Evolutionary conservation across 2,113 vertebrate species (phyloP).

Genomic region (Rhombomys opimus): DNA sequence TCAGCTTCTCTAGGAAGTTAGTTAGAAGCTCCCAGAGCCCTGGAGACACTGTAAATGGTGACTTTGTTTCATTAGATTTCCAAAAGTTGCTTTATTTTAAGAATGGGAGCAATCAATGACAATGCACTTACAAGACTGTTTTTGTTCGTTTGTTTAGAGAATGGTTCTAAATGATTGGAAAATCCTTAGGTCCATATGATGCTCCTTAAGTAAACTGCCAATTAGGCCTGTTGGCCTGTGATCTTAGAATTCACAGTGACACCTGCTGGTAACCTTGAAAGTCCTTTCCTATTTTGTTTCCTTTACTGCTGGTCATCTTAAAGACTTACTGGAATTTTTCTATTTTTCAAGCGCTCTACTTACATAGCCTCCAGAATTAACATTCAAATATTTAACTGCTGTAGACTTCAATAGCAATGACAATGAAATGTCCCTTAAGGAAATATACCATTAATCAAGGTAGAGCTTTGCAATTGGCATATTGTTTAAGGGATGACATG

Average conservation of each 20-base stretch:
- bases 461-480: slow-evolving; percentile 2
- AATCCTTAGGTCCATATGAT: slow-evolving; percentile 17
- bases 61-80: slow-evolving; percentile 56
- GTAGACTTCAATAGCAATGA: not conserved
- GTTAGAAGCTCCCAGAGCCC: slow-evolving; percentile 39
- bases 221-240: slow-evolving; percentile 13
- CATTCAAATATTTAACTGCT: not conserved
- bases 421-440: not conserved
- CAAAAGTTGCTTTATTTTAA: slow-evolving; percentile 55
- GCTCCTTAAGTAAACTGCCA: slow-evolving; percentile 16
- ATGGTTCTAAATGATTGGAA: slow-evolving; percentile 29
- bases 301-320: not conserved
- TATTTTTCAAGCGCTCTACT: slow-evolving; percentile 23
- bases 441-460: slow-evolving; percentile 8
- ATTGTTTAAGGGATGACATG: not conserved
- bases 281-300: slow-evolving; percentile 1
- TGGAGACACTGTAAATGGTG: slow-evolving; percentile 14
- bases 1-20: slow-evolving; percentile 60
- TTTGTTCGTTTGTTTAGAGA: slow-evolving; percentile 15
- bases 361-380: not conserved
- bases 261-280: slow-evolving; percentile 83
- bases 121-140: slow-evolving; percentile 47
- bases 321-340: not conserved
- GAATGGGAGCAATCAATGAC: not conserved
- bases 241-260: slow-evolving; percentile 83